phyloP scores from a whole-genome alignment of 1,140 invertebrate species.

The Acarapis woodi region DNA sequence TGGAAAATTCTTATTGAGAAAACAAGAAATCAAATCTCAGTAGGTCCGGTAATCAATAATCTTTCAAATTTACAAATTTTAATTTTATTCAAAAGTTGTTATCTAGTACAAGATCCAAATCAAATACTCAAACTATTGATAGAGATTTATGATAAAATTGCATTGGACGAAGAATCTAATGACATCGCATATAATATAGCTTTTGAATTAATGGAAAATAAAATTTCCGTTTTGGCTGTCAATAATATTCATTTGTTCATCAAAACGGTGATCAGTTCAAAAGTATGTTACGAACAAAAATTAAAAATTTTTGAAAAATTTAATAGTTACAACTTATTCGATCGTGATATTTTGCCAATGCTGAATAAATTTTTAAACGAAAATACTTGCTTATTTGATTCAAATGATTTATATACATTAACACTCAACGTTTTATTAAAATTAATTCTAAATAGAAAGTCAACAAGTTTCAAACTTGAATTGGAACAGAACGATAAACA shows the following conservation, averaged over 20 bases:
- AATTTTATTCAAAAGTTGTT: constrained; percentile 5
- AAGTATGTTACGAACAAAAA: background rate
- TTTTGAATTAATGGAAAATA: background rate
- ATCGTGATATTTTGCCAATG: background rate
- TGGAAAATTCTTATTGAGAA: constrained; percentile 10
- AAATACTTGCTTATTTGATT: background rate
- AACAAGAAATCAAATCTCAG: background rate
- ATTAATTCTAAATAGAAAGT: background rate
- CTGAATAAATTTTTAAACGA: background rate
- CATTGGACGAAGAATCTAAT: too few species aligned
- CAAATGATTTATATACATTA: background rate
- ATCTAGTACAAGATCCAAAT: background rate
- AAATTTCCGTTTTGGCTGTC: background rate
- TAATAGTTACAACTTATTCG: background rate
- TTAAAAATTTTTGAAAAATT: background rate
- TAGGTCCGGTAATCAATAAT: constrained; percentile 5
- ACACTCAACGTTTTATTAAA: background rate
- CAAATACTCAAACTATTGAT: background rate
- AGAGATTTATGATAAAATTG: too few species aligned
- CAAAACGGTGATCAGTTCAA: background rate
- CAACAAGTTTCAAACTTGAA: background rate
- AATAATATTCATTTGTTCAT: background rate
- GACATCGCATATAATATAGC: background rate
- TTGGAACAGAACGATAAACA: background rate
- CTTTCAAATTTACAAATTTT: constrained; percentile 3